Evolutionary conservation across 2,888 invertebrate species (phyloP), one percentile per base, ranked within the genome.

Genomic region (Rhamphomyia laevipes): DNA sequence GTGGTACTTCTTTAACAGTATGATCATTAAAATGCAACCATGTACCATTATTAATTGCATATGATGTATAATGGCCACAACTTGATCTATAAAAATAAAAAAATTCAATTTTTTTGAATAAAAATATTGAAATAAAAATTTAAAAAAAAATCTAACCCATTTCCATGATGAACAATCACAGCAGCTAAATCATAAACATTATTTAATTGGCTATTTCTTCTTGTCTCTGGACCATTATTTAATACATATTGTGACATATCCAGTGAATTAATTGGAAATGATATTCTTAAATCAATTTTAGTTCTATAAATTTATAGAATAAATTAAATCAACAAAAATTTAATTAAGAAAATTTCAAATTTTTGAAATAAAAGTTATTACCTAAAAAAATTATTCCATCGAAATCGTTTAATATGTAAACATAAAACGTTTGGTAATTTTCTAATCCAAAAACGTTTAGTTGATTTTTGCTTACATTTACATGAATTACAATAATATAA

Each of bases 11-110:
- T 35, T 85, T 78, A n/a, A 89, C 88, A 2, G 81, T 79, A 60
- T 86, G 84, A 71, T 89, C 89, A 73, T 89, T 87, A 74, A 87
- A 89, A 69, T 87, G 86, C 72, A 84, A 84, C 89, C 88, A 89
- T 57, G 81, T 80, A 45, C 80, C 80, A 58, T 84, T 84, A 73
- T 85, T 84, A 57, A 81, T 79, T 43, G 86, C 87, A 70, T 85
- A 88, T 53, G 88, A 82, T 49, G 88, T 87, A 73, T 89, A 89
- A 69, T 89, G 88, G 33, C 89, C 89, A 33, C 85, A 86, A 1
- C 84, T 86, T 47, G 85, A 84, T 18, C 87, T 86, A 72, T 18
- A 73, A 44, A 10, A 4, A 13, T 23, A 33, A 21, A 15, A 9
- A 4, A 37, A n/a, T n/a, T 37, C 5, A 37, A 37, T 13, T 9